phyloP scores from a whole-genome alignment of 37 sponge, comb jelly and placozoan species.

The Amphimedon queenslandica region DNA sequence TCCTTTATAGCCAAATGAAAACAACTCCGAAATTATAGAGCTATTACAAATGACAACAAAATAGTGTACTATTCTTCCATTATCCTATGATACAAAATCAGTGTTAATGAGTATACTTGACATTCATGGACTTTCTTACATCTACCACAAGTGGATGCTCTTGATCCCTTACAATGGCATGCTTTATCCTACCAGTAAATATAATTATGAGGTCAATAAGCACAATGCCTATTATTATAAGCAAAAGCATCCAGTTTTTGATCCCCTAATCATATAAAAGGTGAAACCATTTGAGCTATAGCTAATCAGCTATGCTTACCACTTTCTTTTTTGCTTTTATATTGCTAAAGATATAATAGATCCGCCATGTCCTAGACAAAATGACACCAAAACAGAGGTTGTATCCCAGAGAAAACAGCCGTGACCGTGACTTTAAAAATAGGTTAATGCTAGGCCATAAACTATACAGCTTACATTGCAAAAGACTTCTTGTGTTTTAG shows the following conservation, averaged over 20 bases:
- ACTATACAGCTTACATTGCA: not conserved
- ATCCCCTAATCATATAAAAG: constrained; percentile 12
- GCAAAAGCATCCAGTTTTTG: constrained; percentile 14
- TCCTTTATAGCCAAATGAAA: constrained; percentile 9
- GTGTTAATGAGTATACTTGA: not conserved
- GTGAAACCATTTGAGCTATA: not conserved
- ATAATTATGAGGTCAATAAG: not conserved
- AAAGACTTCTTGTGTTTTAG: too few relatives aligned
- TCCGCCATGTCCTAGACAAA: constrained; percentile 30
- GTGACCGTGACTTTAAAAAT: not conserved
- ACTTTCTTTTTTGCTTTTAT: constrained; percentile 26
- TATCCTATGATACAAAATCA: not conserved
- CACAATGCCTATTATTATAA: not conserved
- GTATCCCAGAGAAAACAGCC: constrained; percentile 18
- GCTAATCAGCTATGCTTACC: not conserved
- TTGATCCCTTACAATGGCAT: not conserved
- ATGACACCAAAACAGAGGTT: constrained; percentile 21
- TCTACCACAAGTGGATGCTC: not conserved
- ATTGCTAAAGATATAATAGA: constrained; percentile 45
- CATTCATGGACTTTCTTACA: not conserved
- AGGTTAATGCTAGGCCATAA: not conserved
- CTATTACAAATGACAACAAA: not conserved
- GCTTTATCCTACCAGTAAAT: not conserved
- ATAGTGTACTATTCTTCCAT: not conserved
- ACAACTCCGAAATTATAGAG: not conserved